A percentile compares a stretch with the other conserved stretches of the same genome.
These are phyloP conservation scores for Cryptocephalus moraei DNA, from an alignment of 2,888 invertebrate genomes.

Conservation along the genomic window DNA sequence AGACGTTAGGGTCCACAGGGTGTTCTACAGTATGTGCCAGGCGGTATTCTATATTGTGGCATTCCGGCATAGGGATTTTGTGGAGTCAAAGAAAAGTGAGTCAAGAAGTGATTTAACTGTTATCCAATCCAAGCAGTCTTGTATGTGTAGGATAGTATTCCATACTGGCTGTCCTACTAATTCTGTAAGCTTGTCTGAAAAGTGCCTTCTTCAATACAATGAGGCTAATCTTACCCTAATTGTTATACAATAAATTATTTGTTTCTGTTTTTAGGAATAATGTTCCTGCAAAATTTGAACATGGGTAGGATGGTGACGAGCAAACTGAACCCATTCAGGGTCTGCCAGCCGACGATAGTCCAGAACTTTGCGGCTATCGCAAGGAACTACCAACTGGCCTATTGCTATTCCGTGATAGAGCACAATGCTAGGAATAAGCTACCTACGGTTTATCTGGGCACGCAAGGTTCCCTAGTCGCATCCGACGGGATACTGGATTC, in stretches of 20 bases:
- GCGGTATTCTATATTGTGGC: slow-evolving; percentile 86
- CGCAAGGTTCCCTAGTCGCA: slow-evolving; percentile 31
- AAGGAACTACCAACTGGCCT: slow-evolving; percentile 77
- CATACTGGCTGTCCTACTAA: too few species aligned
- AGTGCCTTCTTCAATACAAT: too few species aligned
- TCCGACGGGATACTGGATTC: slow-evolving; percentile 41
- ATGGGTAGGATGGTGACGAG: slow-evolving; percentile 79
- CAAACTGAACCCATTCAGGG: slow-evolving; percentile 76
- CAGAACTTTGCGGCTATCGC: slow-evolving; percentile 75
- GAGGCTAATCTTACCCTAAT: too few species aligned
- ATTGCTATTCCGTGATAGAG: slow-evolving; percentile 85
- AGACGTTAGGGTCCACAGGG: slow-evolving; percentile 64
- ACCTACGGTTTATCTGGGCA: slow-evolving; percentile 46
- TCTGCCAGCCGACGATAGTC: slow-evolving; percentile 67
- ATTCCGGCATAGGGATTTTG: slow-evolving; percentile 78
- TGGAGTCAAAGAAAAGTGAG: slow-evolving; percentile 66
- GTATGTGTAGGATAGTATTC: too few species aligned
- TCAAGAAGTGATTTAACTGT: slow-evolving; percentile 15
- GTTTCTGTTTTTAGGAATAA: slow-evolving; percentile 52
- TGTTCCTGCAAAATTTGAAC: slow-evolving; percentile 72
- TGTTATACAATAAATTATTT: too few species aligned
- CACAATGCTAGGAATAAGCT: slow-evolving; percentile 59
- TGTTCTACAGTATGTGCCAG: slow-evolving; percentile 89
- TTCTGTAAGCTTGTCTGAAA: too few species aligned
- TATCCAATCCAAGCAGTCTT: too few species aligned